Percentiles rank a stretch among this genome's conserved stretches.
phyloP scores from a whole-genome alignment of 92 coral and sea anemone genomes.

The Zoanthus gigantus region DNA sequence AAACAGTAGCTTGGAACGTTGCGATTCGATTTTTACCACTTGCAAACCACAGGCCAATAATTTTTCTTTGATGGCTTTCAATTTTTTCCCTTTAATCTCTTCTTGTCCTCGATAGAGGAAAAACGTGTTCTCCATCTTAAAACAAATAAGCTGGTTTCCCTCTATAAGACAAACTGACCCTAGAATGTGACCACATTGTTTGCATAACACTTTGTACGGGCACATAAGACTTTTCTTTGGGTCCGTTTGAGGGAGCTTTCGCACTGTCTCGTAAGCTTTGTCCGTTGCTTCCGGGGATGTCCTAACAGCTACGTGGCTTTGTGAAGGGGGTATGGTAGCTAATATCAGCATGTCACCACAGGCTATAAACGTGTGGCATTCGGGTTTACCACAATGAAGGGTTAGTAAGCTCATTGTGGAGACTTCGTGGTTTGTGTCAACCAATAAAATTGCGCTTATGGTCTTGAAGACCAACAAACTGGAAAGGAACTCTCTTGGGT shows the following conservation, averaged over 20 bases:
- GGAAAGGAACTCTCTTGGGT: too few relatives aligned
- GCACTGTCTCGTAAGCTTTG: slow-evolving; percentile 57
- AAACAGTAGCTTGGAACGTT: neutral
- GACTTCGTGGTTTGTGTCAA: too few relatives aligned
- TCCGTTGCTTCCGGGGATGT: slow-evolving; percentile 50
- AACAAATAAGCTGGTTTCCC: slow-evolving; percentile 70
- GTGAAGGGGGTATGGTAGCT: slow-evolving; percentile 83
- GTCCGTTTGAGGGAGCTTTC: slow-evolving; percentile 70
- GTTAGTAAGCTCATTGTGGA: slow-evolving; percentile 18
- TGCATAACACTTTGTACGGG: slow-evolving; percentile 77
- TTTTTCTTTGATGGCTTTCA: slow-evolving; percentile 61
- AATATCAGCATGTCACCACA: slow-evolving; percentile 67
- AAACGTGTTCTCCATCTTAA: slow-evolving; percentile 77
- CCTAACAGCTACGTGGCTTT: slow-evolving; percentile 77
- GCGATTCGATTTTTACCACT: slow-evolving; percentile 66
- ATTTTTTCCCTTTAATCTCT: slow-evolving; percentile 70
- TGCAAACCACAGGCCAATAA: slow-evolving; percentile 68
- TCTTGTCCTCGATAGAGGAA: slow-evolving; percentile 51
- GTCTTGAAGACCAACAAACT: too few relatives aligned
- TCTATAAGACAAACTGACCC: slow-evolving; percentile 73
- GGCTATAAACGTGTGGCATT: slow-evolving; percentile 64
- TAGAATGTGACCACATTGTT: slow-evolving; percentile 64
- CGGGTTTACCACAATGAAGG: slow-evolving; percentile 67
- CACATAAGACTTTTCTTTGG: slow-evolving; percentile 69
- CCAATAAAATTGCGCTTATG: too few relatives aligned